Evolutionary conservation across 1,140 invertebrate genomes (phyloP).

Genomic region (Pseudoatta argentina): DNA sequence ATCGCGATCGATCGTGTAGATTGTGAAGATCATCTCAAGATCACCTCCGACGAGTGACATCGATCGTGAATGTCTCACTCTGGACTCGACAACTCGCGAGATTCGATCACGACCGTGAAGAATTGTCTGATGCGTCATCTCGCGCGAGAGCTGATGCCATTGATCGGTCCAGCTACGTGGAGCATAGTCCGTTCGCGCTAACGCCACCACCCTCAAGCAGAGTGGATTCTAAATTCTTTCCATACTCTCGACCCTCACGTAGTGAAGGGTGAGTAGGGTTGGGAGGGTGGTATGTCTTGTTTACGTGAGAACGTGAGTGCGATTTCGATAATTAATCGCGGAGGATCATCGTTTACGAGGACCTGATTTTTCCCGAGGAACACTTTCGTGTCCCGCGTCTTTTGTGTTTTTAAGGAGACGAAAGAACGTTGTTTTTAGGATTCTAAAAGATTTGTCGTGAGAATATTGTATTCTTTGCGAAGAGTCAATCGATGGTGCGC

Average conservation of each 20-base stretch:
- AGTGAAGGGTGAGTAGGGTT: neutral
- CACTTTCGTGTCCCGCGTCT: neutral
- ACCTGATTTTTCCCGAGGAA: neutral
- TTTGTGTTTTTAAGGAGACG: neutral
- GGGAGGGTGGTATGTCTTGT: neutral
- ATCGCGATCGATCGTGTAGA: neutral
- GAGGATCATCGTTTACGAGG: neutral
- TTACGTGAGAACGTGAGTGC: conserved; percentile 14
- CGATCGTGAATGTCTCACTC: neutral
- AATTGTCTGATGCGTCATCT: conserved; percentile 56
- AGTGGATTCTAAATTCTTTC: neutral
- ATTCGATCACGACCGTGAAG: neutral
- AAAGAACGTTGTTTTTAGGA: neutral
- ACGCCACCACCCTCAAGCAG: conserved; percentile 15
- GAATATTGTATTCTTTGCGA: neutral
- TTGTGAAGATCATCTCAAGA: neutral
- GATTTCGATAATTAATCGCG: neutral
- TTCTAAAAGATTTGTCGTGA: neutral
- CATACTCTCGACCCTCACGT: neutral
- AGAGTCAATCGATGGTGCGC: neutral
- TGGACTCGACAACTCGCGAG: neutral
- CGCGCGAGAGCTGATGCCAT: conserved; percentile 67
- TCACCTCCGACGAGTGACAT: neutral
- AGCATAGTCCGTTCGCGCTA: conserved; percentile 38
- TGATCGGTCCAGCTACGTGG: conserved; percentile 71